phyloP scores from a whole-genome alignment of 2,888 invertebrate genomes.

The Ethmia dodecea region DNA sequence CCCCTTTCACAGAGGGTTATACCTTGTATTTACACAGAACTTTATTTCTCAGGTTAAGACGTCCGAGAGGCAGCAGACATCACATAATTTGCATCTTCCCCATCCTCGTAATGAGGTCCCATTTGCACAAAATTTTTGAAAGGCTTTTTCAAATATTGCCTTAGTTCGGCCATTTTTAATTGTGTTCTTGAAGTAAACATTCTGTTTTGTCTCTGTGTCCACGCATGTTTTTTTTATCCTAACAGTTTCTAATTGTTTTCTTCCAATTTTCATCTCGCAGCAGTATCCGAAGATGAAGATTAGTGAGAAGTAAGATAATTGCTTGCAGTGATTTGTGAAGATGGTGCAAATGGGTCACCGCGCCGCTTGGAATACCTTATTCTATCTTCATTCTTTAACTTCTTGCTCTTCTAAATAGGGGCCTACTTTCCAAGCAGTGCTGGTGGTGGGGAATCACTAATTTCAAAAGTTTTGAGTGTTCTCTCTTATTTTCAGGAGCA shows the following conservation, averaged over 20 bases:
- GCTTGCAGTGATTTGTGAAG: slow-evolving; percentile 20
- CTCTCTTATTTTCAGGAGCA: slow-evolving; percentile 64
- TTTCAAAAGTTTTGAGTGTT: slow-evolving; percentile 46
- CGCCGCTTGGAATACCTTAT: slow-evolving; percentile 40
- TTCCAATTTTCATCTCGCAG: slow-evolving; percentile 34
- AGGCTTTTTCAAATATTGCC: slow-evolving; percentile 35
- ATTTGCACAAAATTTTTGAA: slow-evolving; percentile 63
- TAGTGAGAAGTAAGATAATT: slow-evolving; percentile 1
- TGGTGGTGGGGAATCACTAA: slow-evolving; percentile 52
- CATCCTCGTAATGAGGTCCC: slow-evolving; percentile 64
- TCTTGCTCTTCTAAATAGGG: not conserved
- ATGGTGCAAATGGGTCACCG: slow-evolving; percentile 73
- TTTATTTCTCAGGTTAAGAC: not conserved
- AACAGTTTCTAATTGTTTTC: slow-evolving; percentile 24
- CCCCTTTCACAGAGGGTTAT: not conserved
- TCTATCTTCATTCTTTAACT: not conserved
- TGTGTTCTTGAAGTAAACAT: slow-evolving; percentile 25
- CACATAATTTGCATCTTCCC: slow-evolving; percentile 52
- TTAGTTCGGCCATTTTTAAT: slow-evolving; percentile 32
- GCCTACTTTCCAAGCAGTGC: slow-evolving; percentile 39
- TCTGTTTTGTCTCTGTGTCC: slow-evolving; percentile 69
- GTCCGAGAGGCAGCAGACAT: slow-evolving; percentile 68
- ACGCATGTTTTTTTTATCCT: slow-evolving; percentile 66
- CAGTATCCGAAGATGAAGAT: slow-evolving; percentile 21
- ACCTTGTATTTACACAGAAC: not conserved